A percentile compares a stretch with the other conserved stretches of the same genome.
These are phyloP conservation scores for Xanthia togata DNA, from an alignment of 2,888 invertebrate species.

Conservation along the genomic window DNA sequence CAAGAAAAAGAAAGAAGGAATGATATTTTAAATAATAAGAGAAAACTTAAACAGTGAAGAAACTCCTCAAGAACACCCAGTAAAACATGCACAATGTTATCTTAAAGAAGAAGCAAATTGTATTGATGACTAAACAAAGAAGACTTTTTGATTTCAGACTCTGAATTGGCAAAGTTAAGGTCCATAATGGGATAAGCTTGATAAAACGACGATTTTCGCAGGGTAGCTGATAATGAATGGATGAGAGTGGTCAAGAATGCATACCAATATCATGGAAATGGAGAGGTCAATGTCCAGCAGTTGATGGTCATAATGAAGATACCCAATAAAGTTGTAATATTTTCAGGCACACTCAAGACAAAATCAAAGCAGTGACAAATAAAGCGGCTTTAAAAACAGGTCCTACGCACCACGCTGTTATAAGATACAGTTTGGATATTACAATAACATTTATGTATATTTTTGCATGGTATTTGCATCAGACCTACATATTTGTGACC, in stretches of 20 bases:
- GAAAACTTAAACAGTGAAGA: background rate
- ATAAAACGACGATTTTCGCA: background rate
- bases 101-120: background rate
- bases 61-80: background rate
- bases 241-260: background rate
- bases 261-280: background rate
- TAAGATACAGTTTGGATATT: constrained; percentile 34
- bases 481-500: constrained; percentile 50
- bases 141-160: background rate
- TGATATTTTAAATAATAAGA: background rate
- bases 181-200: too few species aligned
- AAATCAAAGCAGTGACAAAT: background rate
- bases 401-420: background rate
- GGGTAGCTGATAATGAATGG: background rate
- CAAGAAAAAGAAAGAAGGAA: background rate
- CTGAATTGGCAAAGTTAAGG: background rate
- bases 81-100: background rate
- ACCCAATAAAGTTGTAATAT: too few species aligned
- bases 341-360: background rate
- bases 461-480: constrained; percentile 41
- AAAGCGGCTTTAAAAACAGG: background rate
- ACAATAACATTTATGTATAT: constrained; percentile 46
- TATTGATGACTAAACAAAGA: background rate
- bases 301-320: background rate
- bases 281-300: background rate